Percentiles rank a stretch among this genome's conserved stretches.
These are phyloP conservation scores for Aphaenogaster rudis DNA, from an alignment of 1,140 invertebrate species.

Conservation along the genomic window DNA sequence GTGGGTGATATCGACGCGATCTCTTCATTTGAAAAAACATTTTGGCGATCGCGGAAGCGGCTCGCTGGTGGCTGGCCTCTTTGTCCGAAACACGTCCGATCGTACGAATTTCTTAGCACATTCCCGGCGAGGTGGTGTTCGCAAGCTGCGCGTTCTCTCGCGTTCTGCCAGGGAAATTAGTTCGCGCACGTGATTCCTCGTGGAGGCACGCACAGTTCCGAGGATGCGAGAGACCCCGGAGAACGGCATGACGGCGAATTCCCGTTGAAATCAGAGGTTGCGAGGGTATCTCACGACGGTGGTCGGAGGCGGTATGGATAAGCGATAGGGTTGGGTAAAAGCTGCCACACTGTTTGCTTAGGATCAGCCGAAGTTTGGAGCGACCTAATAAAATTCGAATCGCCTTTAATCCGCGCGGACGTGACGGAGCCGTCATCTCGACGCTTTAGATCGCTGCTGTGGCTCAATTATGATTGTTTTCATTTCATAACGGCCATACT, in stretches of 20 bases:
- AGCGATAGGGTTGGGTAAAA: constrained; percentile 50
- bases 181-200: constrained; percentile 80
- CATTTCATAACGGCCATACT: not conserved
- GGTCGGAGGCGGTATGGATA: not conserved
- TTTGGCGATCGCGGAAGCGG: not conserved
- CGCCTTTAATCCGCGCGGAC: constrained; percentile 49
- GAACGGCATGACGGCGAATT: constrained; percentile 4
- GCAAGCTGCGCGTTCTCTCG: constrained; percentile 65
- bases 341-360: constrained; percentile 42
- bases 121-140: constrained; percentile 40
- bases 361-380: constrained; percentile 48
- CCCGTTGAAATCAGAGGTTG: constrained; percentile 20
- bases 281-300: constrained; percentile 27
- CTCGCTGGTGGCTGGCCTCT: not conserved
- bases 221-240: constrained; percentile 40
- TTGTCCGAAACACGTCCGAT: constrained; percentile 12
- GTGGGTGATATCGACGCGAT: not conserved
- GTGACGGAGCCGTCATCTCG: constrained; percentile 32
- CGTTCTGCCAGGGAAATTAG: constrained; percentile 79
- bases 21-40: constrained; percentile 24
- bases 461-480: constrained; percentile 18
- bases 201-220: constrained; percentile 76
- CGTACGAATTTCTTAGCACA: constrained; percentile 75
- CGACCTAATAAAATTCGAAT: constrained; percentile 58
- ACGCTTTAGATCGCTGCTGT: constrained; percentile 34